These are phyloP conservation scores for Periophthalmus magnuspinnatus DNA, from an alignment of 2,797 vertebrate species.

Conservation along the genomic window DNA sequence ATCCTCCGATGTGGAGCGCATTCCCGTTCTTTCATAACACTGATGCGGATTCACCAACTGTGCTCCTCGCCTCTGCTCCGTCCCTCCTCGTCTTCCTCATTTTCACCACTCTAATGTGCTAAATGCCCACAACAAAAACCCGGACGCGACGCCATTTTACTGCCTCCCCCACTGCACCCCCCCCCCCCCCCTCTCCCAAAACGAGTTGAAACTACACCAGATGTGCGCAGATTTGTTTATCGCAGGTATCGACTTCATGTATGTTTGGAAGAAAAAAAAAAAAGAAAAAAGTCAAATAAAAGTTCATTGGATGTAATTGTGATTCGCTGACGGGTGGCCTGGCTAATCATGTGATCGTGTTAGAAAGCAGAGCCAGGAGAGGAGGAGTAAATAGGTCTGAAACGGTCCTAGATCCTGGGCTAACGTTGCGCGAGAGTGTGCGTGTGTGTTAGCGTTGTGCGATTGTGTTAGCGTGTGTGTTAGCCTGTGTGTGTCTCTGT, in stretches of 20 bases:
- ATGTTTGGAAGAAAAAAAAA: background rate
- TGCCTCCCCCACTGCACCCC: conserved; percentile 72
- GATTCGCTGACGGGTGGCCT: conserved; percentile 73
- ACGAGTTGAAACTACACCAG: conserved; percentile 75
- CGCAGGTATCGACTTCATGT: conserved; percentile 71
- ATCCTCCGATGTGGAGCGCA: conserved; percentile 13
- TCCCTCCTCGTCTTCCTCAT: conserved; percentile 55
- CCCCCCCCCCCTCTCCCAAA: conserved; percentile 59
- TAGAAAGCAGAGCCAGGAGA: conserved; percentile 70
- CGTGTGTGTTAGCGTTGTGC: conserved; percentile 54
- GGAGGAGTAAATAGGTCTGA: conserved; percentile 71
- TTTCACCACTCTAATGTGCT: conserved; percentile 73
- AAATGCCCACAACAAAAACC: conserved; percentile 72
- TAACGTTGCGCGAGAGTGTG: conserved; percentile 52
- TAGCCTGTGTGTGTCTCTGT: conserved; percentile 61
- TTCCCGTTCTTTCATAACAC: conserved; percentile 25
- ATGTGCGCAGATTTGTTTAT: conserved; percentile 76
- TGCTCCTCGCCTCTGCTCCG: conserved; percentile 25
- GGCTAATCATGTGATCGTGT: conserved; percentile 82
- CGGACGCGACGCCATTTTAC: conserved; percentile 74
- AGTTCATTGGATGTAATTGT: conserved; percentile 69
- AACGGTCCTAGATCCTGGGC: conserved; percentile 69
- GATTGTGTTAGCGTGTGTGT: conserved; percentile 38
- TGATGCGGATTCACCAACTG: conserved; percentile 24
- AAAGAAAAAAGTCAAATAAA: conserved; percentile 12